Evolutionary conservation across 2,113 vertebrate genomes (phyloP), one percentile per base, ranked within the genome.

Genomic region (Scatophagus argus): DNA sequence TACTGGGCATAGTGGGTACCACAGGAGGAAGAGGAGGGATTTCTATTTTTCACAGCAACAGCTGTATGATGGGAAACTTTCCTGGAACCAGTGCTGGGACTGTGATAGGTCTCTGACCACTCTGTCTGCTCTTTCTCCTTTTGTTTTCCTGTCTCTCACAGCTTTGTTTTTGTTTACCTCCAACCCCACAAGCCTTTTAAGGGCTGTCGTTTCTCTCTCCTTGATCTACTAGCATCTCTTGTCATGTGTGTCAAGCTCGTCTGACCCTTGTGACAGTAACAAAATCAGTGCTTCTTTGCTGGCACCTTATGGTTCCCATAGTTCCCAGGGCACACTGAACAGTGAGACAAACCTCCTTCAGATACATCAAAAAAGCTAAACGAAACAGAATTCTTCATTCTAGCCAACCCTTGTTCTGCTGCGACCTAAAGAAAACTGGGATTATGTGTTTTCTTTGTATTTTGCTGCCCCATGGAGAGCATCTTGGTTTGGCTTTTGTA

Each of bases 31-130:
- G 82, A 27, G 36, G 17, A 74, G 49, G 32, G 69, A 69, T 78
- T 71, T 81, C 51, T 85, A 68, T 86, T 84, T 85, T 88, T 82
- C 79, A 60, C 85, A 79, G 59, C 61, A 71, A 70, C 87, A 79
- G 83, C 84, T 78, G 74, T 68, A 83, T 83, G 81, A 83, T 86
- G 87, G 77, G 67, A 85, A 78, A 58, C 36, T 41, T 47, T 82
- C 77, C 83, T 79, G 76, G 63, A 88, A 70, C 51, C 38, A 14
- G 58, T 32, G 44, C 51, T 27, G 54, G 61, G 77, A 60, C 44
- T 64, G 62, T 51, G 58, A 83, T 73, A 4, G 46, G 54, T 81
- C 77, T 83, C 71, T 36, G 31, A 47, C 62, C 4, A 8, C 39
- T 84, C 47, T 81, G 49, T 65, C 60, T 70, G 47, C 49, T 78